Evolutionary conservation across 2,113 vertebrate genomes (phyloP), one percentile per base, ranked within the genome.

Genomic region (Caranx ignobilis): DNA sequence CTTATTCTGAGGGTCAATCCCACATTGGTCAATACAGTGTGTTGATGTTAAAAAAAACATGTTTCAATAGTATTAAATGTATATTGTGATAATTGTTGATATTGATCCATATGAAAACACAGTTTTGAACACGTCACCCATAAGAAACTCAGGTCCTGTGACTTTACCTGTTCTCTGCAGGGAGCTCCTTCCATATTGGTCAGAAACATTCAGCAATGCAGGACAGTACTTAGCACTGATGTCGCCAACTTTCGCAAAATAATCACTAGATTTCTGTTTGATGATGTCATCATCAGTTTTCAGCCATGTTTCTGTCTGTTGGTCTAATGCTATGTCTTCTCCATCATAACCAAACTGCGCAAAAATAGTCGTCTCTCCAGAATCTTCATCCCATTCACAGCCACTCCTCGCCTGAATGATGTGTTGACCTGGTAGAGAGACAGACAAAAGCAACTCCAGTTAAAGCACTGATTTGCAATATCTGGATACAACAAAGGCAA

Each of bases 281-380:
- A 48, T 75, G 19, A 5, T 0, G 1, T 31, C 0, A 0, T 75
- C 91, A 0, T 0, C 45, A 0, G 0, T 0, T 0, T 60, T 78
- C 0, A 60, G 31, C 61, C 21, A 89, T 0, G 35, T 81, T 59
- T 16, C 0, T 10, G 21, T 18, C 35, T 82, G 71, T 34, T 71
- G 3, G 52, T 94, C 70, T 0, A 92, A n/a, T 31, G 37, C 0
- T 0, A 94, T 0, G 34, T 94, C 86, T 0, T 0, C 39, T 15
- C 39, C 61, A 26, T 64, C 11, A 43, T 26, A 64, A 21, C 61
- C n/a, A 64, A 13, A 43, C 9, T 26, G 10, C 2, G 0, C 13
- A 26, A 26, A 64, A 7, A 19, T n/a, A 3, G 1, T 26, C 10
- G 43, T 10, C 2, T 43, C 37, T 21, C 39, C 37, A 26, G 61